A percentile compares a stretch with the other conserved stretches of the same genome.
Evolutionary conservation across 2,113 vertebrate genomes (phyloP).

Genomic region (Atrichornis clamosus): DNA sequence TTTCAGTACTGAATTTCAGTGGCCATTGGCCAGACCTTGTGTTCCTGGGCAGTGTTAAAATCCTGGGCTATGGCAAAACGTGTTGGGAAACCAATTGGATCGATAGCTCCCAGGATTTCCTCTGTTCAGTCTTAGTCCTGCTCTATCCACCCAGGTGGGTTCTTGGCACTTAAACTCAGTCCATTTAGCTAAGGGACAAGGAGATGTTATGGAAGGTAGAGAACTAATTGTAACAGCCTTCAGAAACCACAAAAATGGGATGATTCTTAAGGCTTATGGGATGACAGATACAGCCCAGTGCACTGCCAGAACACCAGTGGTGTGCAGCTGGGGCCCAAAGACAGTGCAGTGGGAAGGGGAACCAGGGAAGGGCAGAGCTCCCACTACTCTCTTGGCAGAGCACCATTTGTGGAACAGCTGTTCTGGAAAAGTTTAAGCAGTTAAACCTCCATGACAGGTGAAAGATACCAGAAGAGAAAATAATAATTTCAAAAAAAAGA

Average conservation of each 20-base stretch:
- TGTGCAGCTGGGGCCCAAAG: background rate
- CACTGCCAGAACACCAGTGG: conserved; percentile 1
- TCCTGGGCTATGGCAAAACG: background rate
- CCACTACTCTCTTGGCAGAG: background rate
- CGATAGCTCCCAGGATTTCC: background rate
- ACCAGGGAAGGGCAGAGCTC: background rate
- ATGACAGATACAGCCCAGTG: conserved; percentile 32
- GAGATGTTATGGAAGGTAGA: background rate
- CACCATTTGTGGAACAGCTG: background rate
- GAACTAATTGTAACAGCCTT: conserved; percentile 24
- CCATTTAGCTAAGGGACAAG: conserved; percentile 48
- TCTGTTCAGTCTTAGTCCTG: background rate
- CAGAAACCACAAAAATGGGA: conserved; percentile 26
- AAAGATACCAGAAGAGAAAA: background rate
- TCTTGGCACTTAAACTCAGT: background rate
- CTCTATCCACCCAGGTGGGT: conserved; percentile 1
- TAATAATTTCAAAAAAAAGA: background rate
- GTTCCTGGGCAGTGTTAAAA: background rate
- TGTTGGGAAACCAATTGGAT: background rate
- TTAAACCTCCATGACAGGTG: background rate
- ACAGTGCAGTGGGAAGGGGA: background rate
- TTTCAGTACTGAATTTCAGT: background rate
- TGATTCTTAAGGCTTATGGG: background rate
- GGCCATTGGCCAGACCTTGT: background rate
- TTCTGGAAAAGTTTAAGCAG: background rate